Evolutionary conservation across 1,140 invertebrate species (phyloP), one percentile per base, ranked within the genome.

Genomic region (Meloidogyne exigua): DNA sequence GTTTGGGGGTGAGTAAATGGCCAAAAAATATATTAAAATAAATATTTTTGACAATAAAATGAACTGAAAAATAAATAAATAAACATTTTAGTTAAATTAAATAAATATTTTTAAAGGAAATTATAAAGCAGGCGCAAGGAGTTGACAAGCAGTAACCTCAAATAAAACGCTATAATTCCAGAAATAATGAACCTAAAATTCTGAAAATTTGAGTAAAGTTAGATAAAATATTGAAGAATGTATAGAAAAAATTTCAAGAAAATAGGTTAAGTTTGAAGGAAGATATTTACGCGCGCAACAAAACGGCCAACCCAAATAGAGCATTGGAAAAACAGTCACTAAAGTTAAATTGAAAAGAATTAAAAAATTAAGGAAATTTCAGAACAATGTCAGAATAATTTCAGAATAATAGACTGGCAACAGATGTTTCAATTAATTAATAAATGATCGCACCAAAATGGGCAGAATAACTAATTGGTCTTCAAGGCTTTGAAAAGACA

Each of bases 61-160:
- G 23, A 28, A 65, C 1, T n/a, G 32, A 68, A 68, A 36, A 68
- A 68, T 12, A 65, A 68, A 28, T 68, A 28, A 68, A 68, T 68
- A 68, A 23, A 18, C 5, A 32, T 21, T n/a, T 23, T 68, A 36
- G 15, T 21, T 36, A 9, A 65, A 65, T 65, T n/a, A n/a, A 32
- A 32, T 3, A 32, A 32, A 3, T 3, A 32, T 32, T 32, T 65
- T 65, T 26, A 39, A 10, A 42, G 23, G 3, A 69, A 21, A 26
- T 23, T 23, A 23, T 39, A 69, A 12, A 25, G 18, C 3, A 21
- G 12, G 13, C 10, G 42, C 42, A 44, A 44, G 13, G 3, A 12
- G 42, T 32, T 32, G 28, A 32, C 2, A 3, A 7, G 28, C 7
- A 32, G 28, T 32, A 32, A 7, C 2, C 7, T 32, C 28, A 32